Conservation (phyloP, 2,113 vertebrate genomes). For the Halichoerus grypus region DNA sequence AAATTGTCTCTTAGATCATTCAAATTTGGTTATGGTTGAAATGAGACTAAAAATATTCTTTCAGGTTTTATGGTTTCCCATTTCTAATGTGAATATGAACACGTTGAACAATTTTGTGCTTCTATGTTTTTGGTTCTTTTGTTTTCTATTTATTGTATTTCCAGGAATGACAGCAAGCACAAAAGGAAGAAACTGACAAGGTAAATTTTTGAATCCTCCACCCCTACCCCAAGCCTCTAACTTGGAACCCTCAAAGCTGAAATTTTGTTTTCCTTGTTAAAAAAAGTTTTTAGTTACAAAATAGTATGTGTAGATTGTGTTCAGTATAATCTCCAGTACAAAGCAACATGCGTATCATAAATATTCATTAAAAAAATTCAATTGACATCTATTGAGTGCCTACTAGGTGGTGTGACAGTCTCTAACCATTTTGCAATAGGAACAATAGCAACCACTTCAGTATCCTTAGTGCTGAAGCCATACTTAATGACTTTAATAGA, state of each 20-base stretch:
- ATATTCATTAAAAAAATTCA: neutral
- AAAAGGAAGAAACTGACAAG: neutral
- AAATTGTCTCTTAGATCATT: neutral
- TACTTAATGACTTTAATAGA: slow-evolving; percentile 4
- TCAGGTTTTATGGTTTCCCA: neutral
- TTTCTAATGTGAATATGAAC: slow-evolving; percentile 23
- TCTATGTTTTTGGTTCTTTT: neutral
- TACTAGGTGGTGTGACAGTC: neutral
- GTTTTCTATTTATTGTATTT: slow-evolving; percentile 44
- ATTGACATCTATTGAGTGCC: neutral
- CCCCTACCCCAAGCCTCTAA: neutral
- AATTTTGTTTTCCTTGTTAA: slow-evolving; percentile 35
- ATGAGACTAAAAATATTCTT: neutral
- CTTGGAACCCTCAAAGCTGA: neutral
- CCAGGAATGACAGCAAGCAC: neutral
- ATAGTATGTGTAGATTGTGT: neutral
- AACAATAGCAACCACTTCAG: neutral
- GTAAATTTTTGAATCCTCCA: neutral
- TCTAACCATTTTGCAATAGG: neutral
- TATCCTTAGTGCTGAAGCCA: neutral
- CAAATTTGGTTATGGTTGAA: slow-evolving; percentile 12
- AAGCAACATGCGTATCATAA: neutral
- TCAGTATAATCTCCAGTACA: neutral
- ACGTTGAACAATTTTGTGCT: neutral
- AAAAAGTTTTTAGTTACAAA: neutral